Evolutionary conservation across 2,888 invertebrate genomes (phyloP).

Genomic region (Nemapogon koenigi): DNA sequence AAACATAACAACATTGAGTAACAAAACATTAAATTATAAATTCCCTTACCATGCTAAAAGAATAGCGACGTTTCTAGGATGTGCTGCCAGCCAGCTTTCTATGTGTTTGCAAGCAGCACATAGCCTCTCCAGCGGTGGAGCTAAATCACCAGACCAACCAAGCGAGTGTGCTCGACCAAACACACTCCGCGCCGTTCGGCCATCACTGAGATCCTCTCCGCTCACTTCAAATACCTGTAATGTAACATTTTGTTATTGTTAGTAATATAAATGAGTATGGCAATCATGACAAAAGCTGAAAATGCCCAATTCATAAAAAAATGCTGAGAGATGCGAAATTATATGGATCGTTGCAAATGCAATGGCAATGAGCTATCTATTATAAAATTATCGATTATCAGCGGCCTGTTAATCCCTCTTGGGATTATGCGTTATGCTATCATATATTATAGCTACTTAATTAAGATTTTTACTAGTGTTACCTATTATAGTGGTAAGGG

Average conservation of each 20-base stretch:
- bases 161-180: slow-evolving; percentile 76
- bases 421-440: too few species aligned
- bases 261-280: neutral
- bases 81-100: slow-evolving; percentile 88
- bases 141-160: slow-evolving; percentile 85
- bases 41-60: slow-evolving; percentile 78
- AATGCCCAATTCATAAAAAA: too few species aligned
- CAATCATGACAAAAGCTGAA: neutral
- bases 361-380: too few species aligned
- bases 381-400: too few species aligned
- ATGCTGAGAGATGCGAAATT: too few species aligned
- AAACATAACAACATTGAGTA: too few species aligned
- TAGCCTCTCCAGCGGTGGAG: slow-evolving; percentile 87
- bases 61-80: slow-evolving; percentile 85
- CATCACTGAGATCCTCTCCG: slow-evolving; percentile 58
- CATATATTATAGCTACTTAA: too few species aligned
- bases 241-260: slow-evolving; percentile 2
- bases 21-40: neutral
- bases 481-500: too few species aligned
- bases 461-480: too few species aligned
- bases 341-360: too few species aligned
- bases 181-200: slow-evolving; percentile 65
- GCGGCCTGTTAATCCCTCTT: too few species aligned
- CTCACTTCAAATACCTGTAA: slow-evolving; percentile 88
- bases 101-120: slow-evolving; percentile 94